Evolutionary conservation across 2,113 vertebrate genomes (phyloP), one percentile per base, ranked within the genome.

Genomic region (Rhegmatorhina hoffmannsi): DNA sequence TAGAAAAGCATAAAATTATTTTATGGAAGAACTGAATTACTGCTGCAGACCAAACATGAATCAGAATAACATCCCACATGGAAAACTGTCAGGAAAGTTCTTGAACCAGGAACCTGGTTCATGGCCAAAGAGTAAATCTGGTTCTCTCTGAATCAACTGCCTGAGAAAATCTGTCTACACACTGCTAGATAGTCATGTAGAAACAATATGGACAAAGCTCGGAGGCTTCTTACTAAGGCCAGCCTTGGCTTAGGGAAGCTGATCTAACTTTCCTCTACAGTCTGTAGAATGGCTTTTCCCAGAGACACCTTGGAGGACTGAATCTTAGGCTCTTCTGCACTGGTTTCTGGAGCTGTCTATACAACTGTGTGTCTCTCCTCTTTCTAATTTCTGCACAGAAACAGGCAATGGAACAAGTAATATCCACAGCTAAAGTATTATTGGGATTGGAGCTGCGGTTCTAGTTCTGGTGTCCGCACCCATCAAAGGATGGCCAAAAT

Each of bases 71-170:
- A 90, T 86, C 72, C 79, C 76, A 70, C 40, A 93, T 55, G 86
- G 76, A 93, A 94, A 92, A 93, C 68, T 72, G 76, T 86, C 64
- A 87, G 66, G 64, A 74, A 93, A 93, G 86, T 93, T 95, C 94
- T 92, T 93, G 80, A 96, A 94, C 89, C 80, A 92, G 80, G 64
- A 95, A 84, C 56, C 72, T 94, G 90, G 80, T 89, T 84, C 68
- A 15, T 17, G 47, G 95, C 95, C 94, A 94, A 89, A 67, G 56
- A 86, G 34, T 77, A 94, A 95, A 95, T 93, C 86, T 94, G 83
- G 18, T 94, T 93, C 76, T 93, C 55, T 94, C 95, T 90, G 94
- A 93, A 92, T 81, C 68, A 84, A 79, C 89, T 92, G 68, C 92
- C 88, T 95, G 86, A 94, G 92, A 84, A 93, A 94, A 93, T 86